Evolutionary conservation across 2,113 vertebrate genomes (phyloP), one percentile per base, ranked within the genome.

Genomic region (Psophia crepitans): DNA sequence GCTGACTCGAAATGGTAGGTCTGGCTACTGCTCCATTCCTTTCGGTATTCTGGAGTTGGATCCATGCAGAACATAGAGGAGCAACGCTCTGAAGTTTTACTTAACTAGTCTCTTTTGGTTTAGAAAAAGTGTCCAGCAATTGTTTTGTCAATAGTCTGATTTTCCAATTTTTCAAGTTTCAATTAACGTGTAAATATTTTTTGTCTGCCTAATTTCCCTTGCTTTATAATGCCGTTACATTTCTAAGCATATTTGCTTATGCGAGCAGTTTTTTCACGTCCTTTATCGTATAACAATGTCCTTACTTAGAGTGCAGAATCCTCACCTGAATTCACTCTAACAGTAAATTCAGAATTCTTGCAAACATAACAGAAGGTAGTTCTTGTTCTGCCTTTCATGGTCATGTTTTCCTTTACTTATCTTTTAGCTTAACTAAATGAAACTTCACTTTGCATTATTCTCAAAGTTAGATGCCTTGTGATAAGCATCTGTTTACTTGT

Each of bases 1-100:
- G 94, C 84, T 99, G 96, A 97, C 97, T 76, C 98, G 99, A 58
- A 99, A 99, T 75, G 99, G 99, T 99, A 96, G 87, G 99, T 90
- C 28, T 91, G 23, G 48, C 56, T 68, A 28, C 35, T 80, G 17
- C 41, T 81, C 63, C 51, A 1, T 81, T 78, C 22, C 17, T 78
- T 64, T 48, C 8, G 20, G 19, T 33, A 6, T 60, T 93, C 57
- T 75, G 75, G 46, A 73, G 33, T 39, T 78, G 35, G 18, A 30
- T 74, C 57, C 68, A 20, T 54, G 61, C 44, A 68, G 57, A 16
- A 51, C 6, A 5, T 24, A 43, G 32, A 86, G 24, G 43, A 87
- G 14, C 32, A 30, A 41, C 51, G 14, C 68, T 87, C 5, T 49
- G 13, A 33, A 37, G 17, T 53, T 3, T 65, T 76, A 46, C 21